A percentile compares a stretch with the other conserved stretches of the same genome.
Conservation (phyloP, 2,797 vertebrate species). For the Notoglanidium macrostoma region DNA sequence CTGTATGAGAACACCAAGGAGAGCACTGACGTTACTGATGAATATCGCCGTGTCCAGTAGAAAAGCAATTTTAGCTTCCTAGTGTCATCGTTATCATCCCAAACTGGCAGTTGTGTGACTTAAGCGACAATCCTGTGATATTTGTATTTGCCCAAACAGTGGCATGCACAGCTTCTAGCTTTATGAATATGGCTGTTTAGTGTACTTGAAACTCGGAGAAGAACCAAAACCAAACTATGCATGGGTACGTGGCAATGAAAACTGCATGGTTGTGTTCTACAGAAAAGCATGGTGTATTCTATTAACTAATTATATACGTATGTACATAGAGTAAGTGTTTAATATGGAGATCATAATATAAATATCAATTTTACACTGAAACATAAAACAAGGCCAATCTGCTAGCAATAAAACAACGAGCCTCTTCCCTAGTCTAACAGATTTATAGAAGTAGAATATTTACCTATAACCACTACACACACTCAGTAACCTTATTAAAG, state of each 20-base stretch:
- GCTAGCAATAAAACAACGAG: background rate
- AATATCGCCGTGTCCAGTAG: background rate
- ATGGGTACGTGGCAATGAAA: background rate
- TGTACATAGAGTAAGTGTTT: background rate
- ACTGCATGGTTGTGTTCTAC: too few relatives aligned
- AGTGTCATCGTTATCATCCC: background rate
- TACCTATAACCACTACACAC: too few relatives aligned
- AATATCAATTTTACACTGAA: background rate
- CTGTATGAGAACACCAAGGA: background rate
- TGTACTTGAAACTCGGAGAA: background rate
- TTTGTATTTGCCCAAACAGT: background rate
- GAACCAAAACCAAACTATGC: background rate
- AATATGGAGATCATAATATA: background rate
- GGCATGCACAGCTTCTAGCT: background rate
- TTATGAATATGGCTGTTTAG: background rate
- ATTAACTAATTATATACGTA: too few relatives aligned
- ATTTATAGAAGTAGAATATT: too few relatives aligned
- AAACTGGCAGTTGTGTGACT: background rate
- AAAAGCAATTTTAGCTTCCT: background rate
- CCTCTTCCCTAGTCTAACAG: background rate
- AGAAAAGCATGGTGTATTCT: too few relatives aligned
- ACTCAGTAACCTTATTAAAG: background rate
- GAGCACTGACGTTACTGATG: background rate
- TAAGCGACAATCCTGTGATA: background rate
- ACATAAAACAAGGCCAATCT: background rate